These are phyloP conservation scores for Heliothis peltigera DNA, from an alignment of 2,888 invertebrate species.

Conservation along the genomic window DNA sequence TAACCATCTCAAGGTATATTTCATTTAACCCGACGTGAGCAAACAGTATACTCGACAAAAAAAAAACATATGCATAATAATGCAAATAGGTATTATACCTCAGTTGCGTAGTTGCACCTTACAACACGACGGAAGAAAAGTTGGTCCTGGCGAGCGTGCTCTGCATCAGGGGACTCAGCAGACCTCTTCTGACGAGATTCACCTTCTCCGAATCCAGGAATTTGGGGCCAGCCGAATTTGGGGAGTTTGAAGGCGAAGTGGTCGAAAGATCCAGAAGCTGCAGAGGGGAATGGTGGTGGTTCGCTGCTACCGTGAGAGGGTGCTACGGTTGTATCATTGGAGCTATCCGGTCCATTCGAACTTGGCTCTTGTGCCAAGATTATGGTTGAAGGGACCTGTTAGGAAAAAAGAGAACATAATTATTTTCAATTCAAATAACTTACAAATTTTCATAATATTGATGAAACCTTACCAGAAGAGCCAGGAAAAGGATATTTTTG, in stretches of 20 bases:
- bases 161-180: constrained; percentile 23
- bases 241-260: constrained; percentile 31
- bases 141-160: constrained; percentile 38
- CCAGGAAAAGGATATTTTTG: constrained; percentile 47
- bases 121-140: constrained; percentile 29
- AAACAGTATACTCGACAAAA: too few relatives aligned
- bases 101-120: constrained; percentile 52
- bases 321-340: constrained; percentile 8
- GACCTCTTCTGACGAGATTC: constrained; percentile 36
- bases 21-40: too few relatives aligned
- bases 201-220: background rate
- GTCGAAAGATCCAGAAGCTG: constrained; percentile 22
- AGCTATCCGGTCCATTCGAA: constrained; percentile 13
- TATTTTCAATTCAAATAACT: background rate
- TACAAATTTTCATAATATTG: background rate
- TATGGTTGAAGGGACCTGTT: constrained; percentile 35
- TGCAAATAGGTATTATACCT: constrained; percentile 53
- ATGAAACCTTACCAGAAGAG: constrained; percentile 60
- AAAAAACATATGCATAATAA: too few relatives aligned
- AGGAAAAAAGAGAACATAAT: background rate
- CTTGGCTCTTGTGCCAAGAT: constrained; percentile 43
- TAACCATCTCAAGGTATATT: too few relatives aligned
- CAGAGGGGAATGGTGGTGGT: constrained; percentile 4
- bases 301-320: constrained; percentile 23
- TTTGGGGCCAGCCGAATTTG: constrained; percentile 30